Evolutionary conservation across 2,113 vertebrate species (phyloP).

Genomic region (Melanocharis versteri): DNA sequence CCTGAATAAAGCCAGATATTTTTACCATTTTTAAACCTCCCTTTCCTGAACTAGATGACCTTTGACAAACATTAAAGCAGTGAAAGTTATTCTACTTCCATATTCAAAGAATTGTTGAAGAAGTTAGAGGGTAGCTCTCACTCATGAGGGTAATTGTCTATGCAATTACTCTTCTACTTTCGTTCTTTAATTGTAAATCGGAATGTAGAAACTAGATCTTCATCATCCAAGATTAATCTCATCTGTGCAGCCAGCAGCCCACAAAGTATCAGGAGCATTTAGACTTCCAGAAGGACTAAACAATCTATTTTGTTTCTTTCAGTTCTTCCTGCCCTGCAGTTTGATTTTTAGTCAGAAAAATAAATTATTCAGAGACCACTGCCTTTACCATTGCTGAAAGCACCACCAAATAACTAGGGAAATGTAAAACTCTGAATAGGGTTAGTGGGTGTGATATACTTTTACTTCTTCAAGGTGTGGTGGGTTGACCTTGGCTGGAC

Average conservation of each 20-base stretch:
- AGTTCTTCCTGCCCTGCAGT: neutral
- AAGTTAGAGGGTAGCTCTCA: neutral
- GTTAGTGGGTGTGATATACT: neutral
- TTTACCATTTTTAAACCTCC: neutral
- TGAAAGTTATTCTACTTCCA: neutral
- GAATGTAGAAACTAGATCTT: neutral
- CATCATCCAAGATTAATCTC: neutral
- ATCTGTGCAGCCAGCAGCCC: neutral
- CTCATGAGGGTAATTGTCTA: neutral
- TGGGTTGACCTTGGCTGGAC: neutral
- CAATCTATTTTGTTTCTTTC: neutral
- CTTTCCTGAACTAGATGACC: neutral
- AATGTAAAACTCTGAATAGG: neutral
- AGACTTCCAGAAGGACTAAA: neutral
- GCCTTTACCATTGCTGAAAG: neutral
- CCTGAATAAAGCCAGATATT: neutral
- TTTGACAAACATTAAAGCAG: neutral
- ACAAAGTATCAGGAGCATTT: neutral
- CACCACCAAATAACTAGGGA: neutral
- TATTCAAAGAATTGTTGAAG: neutral
- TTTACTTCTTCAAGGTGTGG: neutral
- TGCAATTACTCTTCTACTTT: neutral
- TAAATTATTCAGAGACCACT: neutral
- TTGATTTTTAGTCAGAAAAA: neutral
- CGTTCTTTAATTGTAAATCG: neutral